A percentile compares a stretch with the other conserved stretches of the same genome.
Evolutionary conservation across 2,888 invertebrate genomes (phyloP).

Genomic region (Autographa gamma): DNA sequence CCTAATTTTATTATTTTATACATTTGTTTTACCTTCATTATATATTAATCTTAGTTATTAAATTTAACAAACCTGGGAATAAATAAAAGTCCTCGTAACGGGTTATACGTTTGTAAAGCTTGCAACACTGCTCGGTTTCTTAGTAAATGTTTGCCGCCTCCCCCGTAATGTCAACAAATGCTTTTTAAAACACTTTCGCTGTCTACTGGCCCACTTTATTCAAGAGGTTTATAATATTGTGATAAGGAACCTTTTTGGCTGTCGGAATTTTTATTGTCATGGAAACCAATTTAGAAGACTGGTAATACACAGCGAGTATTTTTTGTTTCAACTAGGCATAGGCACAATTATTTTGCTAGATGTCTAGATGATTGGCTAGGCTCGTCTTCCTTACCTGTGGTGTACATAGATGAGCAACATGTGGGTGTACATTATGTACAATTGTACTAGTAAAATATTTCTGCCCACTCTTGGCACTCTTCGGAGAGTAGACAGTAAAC

Average conservation of each 20-base stretch:
- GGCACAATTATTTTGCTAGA: background rate
- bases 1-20: background rate
- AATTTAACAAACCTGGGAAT: background rate
- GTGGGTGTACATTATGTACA: too few relatives aligned
- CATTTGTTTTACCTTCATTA: background rate
- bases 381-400: too few relatives aligned
- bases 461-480: too few relatives aligned
- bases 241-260: constrained; percentile 2
- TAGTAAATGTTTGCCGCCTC: constrained; percentile 35
- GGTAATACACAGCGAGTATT: background rate
- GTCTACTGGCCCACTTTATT: constrained; percentile 29
- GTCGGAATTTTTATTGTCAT: constrained; percentile 30
- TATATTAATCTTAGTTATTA: background rate
- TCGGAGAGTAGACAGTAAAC: too few relatives aligned
- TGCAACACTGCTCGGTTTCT: constrained; percentile 46
- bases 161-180: constrained; percentile 41
- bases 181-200: constrained; percentile 40
- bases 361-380: background rate
- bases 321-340: background rate
- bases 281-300: background rate
- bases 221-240: background rate
- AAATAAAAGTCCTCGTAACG: constrained; percentile 8
- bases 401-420: too few relatives aligned
- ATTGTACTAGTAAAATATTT: too few relatives aligned
- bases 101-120: constrained; percentile 6